Conservation (phyloP, 2,113 vertebrate genomes). For the Sinosuthora webbiana region DNA sequence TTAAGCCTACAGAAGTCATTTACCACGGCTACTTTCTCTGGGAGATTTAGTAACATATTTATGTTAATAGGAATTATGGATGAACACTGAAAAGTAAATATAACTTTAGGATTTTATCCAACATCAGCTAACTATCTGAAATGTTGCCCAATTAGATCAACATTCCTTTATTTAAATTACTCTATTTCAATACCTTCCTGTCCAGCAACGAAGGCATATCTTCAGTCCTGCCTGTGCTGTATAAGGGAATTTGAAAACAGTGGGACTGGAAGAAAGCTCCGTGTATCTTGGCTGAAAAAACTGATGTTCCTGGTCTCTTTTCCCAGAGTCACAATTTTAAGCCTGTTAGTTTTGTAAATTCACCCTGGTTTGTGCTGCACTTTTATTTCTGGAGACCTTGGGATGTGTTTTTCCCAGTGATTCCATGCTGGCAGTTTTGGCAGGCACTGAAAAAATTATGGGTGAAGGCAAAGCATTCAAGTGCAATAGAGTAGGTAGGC, state of each 20-base stretch:
- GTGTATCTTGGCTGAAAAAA: constrained; percentile 35
- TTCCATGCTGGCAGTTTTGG: not conserved
- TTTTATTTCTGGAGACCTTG: not conserved
- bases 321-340: not conserved
- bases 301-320: not conserved
- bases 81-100: constrained; percentile 9
- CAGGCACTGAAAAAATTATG: not conserved
- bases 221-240: not conserved
- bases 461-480: not conserved
- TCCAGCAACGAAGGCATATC: not conserved
- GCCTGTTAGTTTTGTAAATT: constrained; percentile 30
- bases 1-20: not conserved
- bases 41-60: constrained; percentile 21
- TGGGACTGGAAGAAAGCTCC: not conserved
- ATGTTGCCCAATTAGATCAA: not conserved
- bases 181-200: not conserved
- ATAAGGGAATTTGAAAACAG: constrained; percentile 12
- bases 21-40: constrained; percentile 5
- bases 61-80: constrained; percentile 1
- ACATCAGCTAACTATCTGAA: not conserved
- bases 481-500: not conserved
- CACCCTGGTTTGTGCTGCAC: not conserved
- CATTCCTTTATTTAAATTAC: not conserved
- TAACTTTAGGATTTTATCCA: constrained; percentile 32
- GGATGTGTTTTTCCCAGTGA: not conserved